phyloP scores from a whole-genome alignment of 1,140 invertebrate species.

The Papilio dardanus region DNA sequence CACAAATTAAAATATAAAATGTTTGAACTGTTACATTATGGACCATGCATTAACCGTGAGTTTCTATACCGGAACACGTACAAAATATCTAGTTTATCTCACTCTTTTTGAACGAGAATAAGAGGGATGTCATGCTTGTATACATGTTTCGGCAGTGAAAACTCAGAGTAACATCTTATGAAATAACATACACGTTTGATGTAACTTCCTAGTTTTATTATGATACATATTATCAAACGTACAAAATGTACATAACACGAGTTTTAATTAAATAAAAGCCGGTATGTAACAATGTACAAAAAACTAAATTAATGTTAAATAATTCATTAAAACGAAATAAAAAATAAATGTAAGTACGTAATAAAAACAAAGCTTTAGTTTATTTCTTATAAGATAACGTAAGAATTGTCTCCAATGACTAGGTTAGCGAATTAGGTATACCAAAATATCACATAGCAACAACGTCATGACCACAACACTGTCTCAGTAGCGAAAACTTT shows the following conservation, averaged over 20 bases:
- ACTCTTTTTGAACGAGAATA: background rate
- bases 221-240: slow-evolving; percentile 32
- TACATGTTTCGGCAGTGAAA: background rate
- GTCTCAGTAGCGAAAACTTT: background rate
- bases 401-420: slow-evolving; percentile 59
- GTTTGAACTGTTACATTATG: slow-evolving; percentile 57
- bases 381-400: slow-evolving; percentile 46
- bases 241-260: slow-evolving; percentile 50
- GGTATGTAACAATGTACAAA: slow-evolving; percentile 52
- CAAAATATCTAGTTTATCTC: background rate
- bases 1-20: slow-evolving; percentile 64
- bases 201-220: slow-evolving; percentile 13
- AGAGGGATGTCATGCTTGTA: background rate
- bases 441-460: slow-evolving; percentile 58
- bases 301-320: slow-evolving; percentile 40
- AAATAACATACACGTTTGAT: slow-evolving; percentile 39
- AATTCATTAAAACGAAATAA: slow-evolving; percentile 33
- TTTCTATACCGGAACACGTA: background rate
- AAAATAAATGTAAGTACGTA: slow-evolving; percentile 36
- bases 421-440: slow-evolving; percentile 53
- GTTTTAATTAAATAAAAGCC: slow-evolving; percentile 52
- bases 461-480: slow-evolving; percentile 34
- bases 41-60: slow-evolving; percentile 50
- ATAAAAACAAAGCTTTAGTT: slow-evolving; percentile 38
- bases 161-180: slow-evolving; percentile 40